Base-by-base conservation (phyloP, 2,888 invertebrate species). In the Himalopsyche anomala region DNA sequence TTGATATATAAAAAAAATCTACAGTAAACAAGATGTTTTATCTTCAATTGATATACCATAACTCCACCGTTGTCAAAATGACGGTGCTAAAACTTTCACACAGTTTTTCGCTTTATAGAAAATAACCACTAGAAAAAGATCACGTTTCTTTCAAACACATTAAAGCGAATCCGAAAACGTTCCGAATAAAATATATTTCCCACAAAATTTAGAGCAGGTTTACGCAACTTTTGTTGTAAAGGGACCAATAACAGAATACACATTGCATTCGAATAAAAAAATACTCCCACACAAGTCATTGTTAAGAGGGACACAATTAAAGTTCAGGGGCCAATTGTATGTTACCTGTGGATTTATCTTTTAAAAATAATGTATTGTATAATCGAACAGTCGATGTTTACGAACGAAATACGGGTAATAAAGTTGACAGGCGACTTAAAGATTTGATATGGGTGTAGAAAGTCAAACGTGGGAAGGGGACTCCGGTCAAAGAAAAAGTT, bases 241-340 rank as follows among this genome's bases (percentile, higher is more conserved):
- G 62, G 62, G 19, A 6, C 62, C n/a, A 28, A 19, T 11, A 19
- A 56, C 56, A 56, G 56, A 62, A 62, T 19, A 62, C 9, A 62
- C 19, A 19, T 62, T 62, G 62, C 19, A 19, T 62, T 62, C 19
- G 19, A 62, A 62, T 62, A 62, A 62, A 62, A 62, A 62, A 62
- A 55, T 19, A 19, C 62, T 62, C 62, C 62, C 62, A 62, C 28
- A 62, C 62, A 28, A 6, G 19, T 62, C 19, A 62, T 62, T 62
- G 62, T 62, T 9, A 11, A 51, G 28, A 15, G 19, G 28, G 62
- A 62, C 62, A n/a, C 28, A 62, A 62, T n/a, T 62, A 28, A 9
- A 62, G 62, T 62, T 62, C 62, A 62, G 62, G 62, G 62, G 62
- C 62, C 62, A 62, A 62, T 62, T 62, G 62, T 62, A 28, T 62